Evolutionary conservation across 1,140 invertebrate genomes (phyloP).

Genomic region (Listronotus bonariensis): DNA sequence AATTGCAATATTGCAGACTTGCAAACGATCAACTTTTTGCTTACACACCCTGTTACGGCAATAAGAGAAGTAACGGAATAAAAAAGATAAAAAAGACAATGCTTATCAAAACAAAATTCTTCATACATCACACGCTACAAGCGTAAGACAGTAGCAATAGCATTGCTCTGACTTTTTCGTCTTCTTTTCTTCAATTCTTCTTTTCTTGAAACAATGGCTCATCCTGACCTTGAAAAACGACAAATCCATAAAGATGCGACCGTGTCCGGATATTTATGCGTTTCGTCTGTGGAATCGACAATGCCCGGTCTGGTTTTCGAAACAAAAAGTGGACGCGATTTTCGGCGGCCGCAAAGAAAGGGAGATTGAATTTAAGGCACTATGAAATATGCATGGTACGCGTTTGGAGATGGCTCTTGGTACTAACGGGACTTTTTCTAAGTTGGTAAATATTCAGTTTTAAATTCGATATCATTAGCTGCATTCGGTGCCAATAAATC

Average conservation of each 20-base stretch:
- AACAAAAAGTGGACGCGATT: constrained; percentile 28
- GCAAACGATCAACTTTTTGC: no score
- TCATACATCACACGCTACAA: no score
- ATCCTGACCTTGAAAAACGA: constrained; percentile 17
- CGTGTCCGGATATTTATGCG: constrained; percentile 25
- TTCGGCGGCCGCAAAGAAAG: constrained; percentile 27
- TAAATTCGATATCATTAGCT: no score
- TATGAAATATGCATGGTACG: constrained; percentile 35
- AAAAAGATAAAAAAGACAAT: no score
- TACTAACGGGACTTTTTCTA: constrained; percentile 18
- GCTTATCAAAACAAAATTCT: no score
- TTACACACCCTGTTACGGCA: no score
- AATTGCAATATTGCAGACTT: no score
- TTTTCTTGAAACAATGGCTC: constrained; percentile 11
- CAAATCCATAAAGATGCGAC: constrained; percentile 31
- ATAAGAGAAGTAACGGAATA: no score
- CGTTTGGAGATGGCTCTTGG: constrained; percentile 16
- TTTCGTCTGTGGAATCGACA: constrained; percentile 27
- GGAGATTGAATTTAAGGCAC: constrained; percentile 24
- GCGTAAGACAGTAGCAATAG: no score
- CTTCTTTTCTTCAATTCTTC: not conserved
- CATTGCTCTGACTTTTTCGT: no score
- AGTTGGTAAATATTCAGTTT: no score
- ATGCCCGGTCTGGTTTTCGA: not conserved
- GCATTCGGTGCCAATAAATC: no score